A percentile compares a stretch with the other conserved stretches of the same genome.
Conservation (phyloP, 2,113 vertebrate species). For the Rattus norvegicus region GRCr8 NC_086022.1:27328501-27329000, state of each 20-base stretch:
- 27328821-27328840: neutral
- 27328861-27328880: neutral
- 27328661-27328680: neutral
- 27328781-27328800: neutral
- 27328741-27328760: neutral
- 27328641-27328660: neutral
- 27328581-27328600: neutral
- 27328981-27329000: neutral
- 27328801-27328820: neutral
- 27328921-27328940: neutral
- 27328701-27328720: neutral
- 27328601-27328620: neutral
- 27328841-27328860: neutral
- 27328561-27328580: neutral
- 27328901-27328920: neutral
- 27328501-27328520: neutral
- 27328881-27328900: neutral
- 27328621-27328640: neutral
- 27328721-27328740: neutral
- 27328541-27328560: neutral
- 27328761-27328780: neutral
- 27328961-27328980: neutral
- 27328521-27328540: slow-evolving; percentile 33
- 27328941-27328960: neutral
- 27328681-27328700: neutral